phyloP scores from a whole-genome alignment of 2,113 vertebrate species.

The Eulacestoma nigropectus region DNA sequence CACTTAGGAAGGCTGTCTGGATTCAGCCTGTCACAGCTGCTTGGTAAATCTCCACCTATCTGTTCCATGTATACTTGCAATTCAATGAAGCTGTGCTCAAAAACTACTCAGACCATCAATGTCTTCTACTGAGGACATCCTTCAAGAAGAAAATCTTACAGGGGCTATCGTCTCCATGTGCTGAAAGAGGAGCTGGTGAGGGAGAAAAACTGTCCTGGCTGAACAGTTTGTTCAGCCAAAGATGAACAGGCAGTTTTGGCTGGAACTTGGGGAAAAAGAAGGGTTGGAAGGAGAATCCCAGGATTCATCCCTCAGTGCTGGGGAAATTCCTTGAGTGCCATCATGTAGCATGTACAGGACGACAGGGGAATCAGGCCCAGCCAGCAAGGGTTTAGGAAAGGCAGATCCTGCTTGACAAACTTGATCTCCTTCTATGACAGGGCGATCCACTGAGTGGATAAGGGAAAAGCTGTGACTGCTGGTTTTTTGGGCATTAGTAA shows the following conservation, averaged over 20 bases:
- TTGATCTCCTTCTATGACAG: not conserved
- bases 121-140: not conserved
- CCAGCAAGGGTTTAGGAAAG: not conserved
- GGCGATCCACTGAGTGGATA: not conserved
- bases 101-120: not conserved
- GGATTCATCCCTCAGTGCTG: not conserved
- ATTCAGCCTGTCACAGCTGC: not conserved
- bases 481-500: not conserved
- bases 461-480: not conserved
- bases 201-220: not conserved
- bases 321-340: not conserved
- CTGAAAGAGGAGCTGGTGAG: not conserved
- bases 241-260: not conserved
- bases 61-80: not conserved
- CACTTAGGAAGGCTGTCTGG: not conserved
- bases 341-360: too few relatives aligned
- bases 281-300: not conserved
- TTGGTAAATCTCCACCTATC: not conserved
- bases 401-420: not conserved
- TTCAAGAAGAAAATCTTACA: not conserved
- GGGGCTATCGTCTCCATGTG: accelerated
- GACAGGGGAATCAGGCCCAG: not conserved
- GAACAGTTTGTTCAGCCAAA: not conserved
- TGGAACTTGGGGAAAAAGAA: not conserved
- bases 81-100: not conserved